Percentiles rank a stretch among this genome's conserved stretches.
Conservation (phyloP, 2,888 invertebrate genomes). For the Heliothis peltigera region DNA sequence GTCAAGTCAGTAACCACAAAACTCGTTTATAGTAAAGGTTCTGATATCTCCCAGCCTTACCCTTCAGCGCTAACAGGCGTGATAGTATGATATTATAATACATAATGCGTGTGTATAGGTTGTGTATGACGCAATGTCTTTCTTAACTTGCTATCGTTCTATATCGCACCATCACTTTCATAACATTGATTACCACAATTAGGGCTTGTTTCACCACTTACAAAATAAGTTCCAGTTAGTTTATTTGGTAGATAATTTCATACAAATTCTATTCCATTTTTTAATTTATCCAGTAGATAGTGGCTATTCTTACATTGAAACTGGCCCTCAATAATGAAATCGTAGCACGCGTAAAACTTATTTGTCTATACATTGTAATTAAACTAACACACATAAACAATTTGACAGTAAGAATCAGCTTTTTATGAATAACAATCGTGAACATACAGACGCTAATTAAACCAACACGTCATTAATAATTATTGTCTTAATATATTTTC, state of each 20-base stretch:
- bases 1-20: no score
- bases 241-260: no score
- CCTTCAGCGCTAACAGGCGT: slow-evolving; percentile 4
- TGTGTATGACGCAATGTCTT: slow-evolving; percentile 22
- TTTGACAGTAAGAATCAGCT: background rate
- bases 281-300: no score
- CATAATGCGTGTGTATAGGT: slow-evolving; percentile 1
- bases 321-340: slow-evolving; percentile 11
- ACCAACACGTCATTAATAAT: no score
- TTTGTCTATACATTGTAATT: slow-evolving; percentile 6
- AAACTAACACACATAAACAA: background rate
- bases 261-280: no score
- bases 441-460: no score
- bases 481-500: no score
- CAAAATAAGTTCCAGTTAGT: no score
- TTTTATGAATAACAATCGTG: no score
- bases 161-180: slow-evolving; percentile 25
- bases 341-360: slow-evolving; percentile 3
- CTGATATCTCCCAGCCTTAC: background rate
- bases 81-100: slow-evolving; percentile 12
- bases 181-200: slow-evolving; percentile 29
- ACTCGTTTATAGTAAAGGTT: no score
- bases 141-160: slow-evolving; percentile 11
- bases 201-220: no score
- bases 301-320: no score